Evolutionary conservation across 2,797 vertebrate genomes (phyloP).

Genomic region (Ficedula albicollis): DNA sequence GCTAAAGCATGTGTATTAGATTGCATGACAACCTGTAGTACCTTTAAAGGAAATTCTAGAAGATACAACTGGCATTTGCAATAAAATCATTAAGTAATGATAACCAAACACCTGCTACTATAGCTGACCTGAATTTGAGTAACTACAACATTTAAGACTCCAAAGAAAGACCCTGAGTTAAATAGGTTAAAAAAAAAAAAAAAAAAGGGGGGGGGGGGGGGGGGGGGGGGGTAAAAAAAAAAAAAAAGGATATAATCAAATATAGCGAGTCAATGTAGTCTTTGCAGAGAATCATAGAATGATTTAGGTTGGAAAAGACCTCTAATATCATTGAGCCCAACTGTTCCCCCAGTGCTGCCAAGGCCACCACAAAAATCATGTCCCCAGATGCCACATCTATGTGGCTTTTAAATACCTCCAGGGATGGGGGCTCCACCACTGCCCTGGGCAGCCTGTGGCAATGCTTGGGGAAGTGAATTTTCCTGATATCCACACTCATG

Average conservation of each 20-base stretch:
- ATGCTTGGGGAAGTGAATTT: background rate
- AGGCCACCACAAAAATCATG: background rate
- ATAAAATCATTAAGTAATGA: conserved; percentile 9
- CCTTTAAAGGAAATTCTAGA: conserved; percentile 39
- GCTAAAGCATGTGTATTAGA: background rate
- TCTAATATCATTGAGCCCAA: background rate
- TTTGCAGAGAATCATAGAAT: background rate
- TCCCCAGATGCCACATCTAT: background rate
- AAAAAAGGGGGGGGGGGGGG: no score
- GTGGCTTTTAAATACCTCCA: background rate
- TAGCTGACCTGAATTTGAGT: background rate
- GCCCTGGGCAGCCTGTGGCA: background rate
- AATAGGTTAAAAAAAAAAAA: background rate
- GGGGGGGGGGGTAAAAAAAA: no score
- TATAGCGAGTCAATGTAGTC: background rate
- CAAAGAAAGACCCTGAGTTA: background rate
- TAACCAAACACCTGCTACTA: background rate
- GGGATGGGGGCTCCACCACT: background rate
- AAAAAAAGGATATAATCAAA: background rate
- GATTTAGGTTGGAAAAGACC: background rate
- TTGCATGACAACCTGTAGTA: background rate
- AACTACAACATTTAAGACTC: background rate
- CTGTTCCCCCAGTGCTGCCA: background rate
- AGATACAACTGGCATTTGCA: background rate
- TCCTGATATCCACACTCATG: background rate